phyloP scores from a whole-genome alignment of 2,888 invertebrate genomes.

The Empis livida region DNA sequence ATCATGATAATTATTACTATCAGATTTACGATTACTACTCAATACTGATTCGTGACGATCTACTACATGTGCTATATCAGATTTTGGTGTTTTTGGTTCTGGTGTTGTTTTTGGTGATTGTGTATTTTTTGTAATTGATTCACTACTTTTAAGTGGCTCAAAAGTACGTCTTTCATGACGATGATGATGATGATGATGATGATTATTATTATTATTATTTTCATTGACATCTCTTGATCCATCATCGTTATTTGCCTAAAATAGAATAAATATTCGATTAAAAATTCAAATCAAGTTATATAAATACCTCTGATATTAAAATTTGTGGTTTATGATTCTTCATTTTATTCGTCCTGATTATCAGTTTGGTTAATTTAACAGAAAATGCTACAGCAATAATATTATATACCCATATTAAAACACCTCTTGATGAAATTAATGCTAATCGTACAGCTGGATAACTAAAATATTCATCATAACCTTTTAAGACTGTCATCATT shows the following conservation, averaged over 20 bases:
- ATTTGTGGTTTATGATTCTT: too few species aligned
- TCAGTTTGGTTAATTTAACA: neutral
- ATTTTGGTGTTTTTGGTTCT: too few species aligned
- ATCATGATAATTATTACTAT: too few species aligned
- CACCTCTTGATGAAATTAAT: slow-evolving; percentile 37
- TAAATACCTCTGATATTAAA: too few species aligned
- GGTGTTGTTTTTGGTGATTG: too few species aligned
- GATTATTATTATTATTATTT: too few species aligned
- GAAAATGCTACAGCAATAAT: slow-evolving; percentile 23
- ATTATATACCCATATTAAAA: slow-evolving; percentile 39
- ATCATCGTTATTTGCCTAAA: too few species aligned
- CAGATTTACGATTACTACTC: neutral
- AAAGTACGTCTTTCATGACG: neutral
- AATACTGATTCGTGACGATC: neutral
- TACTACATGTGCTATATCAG: too few species aligned
- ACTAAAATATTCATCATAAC: slow-evolving; percentile 23
- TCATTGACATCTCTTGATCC: too few species aligned
- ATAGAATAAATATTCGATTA: too few species aligned
- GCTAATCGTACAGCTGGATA: slow-evolving; percentile 37
- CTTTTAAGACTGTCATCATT: slow-evolving; percentile 11
- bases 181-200: neutral
- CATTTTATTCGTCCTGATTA: neutral
- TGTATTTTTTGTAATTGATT: neutral
- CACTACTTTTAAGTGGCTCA: neutral
- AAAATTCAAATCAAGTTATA: too few species aligned